Conservation (phyloP, 2,888 invertebrate genomes). For the Amphipyra tragopoginis region DNA sequence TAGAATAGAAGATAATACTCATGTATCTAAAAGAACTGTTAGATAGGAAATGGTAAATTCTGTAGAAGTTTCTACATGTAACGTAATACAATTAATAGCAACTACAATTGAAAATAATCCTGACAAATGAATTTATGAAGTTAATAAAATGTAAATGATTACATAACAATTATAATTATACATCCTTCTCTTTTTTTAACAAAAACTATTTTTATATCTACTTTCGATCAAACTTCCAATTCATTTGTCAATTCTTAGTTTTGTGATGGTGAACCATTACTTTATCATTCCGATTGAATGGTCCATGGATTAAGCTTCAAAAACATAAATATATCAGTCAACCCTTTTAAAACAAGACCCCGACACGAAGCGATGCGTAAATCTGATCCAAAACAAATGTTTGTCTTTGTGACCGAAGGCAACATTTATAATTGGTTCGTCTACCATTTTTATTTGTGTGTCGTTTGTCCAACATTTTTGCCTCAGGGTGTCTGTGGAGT, state of each 20-base stretch:
- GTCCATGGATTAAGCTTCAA: slow-evolving; percentile 21
- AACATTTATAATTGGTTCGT: slow-evolving; percentile 61
- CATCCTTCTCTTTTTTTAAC: too few species aligned
- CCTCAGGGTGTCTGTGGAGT: slow-evolving; percentile 35
- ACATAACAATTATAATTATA: too few species aligned
- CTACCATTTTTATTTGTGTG: slow-evolving; percentile 51
- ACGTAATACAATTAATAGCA: too few species aligned
- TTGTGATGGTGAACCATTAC: too few species aligned
- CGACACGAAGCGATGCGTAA: slow-evolving; percentile 43
- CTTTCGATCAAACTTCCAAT: background rate
- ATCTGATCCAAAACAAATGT: slow-evolving; percentile 55
- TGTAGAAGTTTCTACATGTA: too few species aligned
- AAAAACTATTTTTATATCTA: too few species aligned
- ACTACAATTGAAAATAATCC: too few species aligned
- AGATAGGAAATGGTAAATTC: too few species aligned
- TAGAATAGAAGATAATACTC: background rate
- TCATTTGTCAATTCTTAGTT: background rate
- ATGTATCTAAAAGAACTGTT: too few species aligned
- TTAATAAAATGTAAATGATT: too few species aligned
- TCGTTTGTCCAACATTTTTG: slow-evolving; percentile 40
- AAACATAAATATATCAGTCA: slow-evolving; percentile 21
- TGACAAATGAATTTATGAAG: too few species aligned
- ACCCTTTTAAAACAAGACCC: slow-evolving; percentile 29
- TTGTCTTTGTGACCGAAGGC: slow-evolving; percentile 54
- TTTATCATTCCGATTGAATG: background rate